These are phyloP conservation scores for Cyanoderma ruficeps DNA, from an alignment of 2,113 vertebrate species.

Conservation along the genomic window DNA sequence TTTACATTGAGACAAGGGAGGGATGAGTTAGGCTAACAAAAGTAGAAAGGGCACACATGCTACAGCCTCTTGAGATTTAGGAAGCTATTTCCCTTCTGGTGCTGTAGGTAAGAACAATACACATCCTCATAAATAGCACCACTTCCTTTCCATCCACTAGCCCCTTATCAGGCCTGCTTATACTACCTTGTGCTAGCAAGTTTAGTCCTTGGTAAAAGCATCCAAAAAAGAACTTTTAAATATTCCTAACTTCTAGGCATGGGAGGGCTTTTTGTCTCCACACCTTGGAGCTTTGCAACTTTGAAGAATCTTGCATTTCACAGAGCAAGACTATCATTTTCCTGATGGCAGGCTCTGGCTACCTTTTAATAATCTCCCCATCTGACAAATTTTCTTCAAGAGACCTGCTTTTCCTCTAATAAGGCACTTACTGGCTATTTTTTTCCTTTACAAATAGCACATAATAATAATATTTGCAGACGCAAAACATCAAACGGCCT, in stretches of 20 bases:
- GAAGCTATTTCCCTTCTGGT: slow-evolving; percentile 51
- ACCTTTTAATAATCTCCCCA: slow-evolving; percentile 28
- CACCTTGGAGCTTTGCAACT: not conserved
- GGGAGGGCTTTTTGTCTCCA: not conserved
- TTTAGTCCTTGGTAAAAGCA: not conserved
- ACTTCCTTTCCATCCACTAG: not conserved
- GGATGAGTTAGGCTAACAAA: slow-evolving; percentile 53
- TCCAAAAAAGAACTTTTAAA: not conserved
- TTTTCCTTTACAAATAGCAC: slow-evolving; percentile 47
- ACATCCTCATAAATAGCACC: not conserved
- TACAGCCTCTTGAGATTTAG: slow-evolving; percentile 51
- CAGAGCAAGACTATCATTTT: not conserved
- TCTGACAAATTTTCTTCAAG: slow-evolving; percentile 55
- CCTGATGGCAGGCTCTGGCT: slow-evolving; percentile 23
- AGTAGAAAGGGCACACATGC: slow-evolving; percentile 58
- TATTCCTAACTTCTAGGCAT: not conserved
- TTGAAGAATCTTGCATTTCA: slow-evolving; percentile 4
- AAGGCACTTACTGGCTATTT: slow-evolving; percentile 37
- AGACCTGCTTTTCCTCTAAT: slow-evolving; percentile 35
- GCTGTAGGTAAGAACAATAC: not conserved
- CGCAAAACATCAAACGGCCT: slow-evolving; percentile 64
- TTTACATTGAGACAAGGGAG: slow-evolving; percentile 60
- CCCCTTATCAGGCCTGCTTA: not conserved
- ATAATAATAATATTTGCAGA: slow-evolving; percentile 59
- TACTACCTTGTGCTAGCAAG: not conserved